Evolutionary conservation across 2,888 invertebrate genomes (phyloP).

Genomic region (Diabrotica balteata): DNA sequence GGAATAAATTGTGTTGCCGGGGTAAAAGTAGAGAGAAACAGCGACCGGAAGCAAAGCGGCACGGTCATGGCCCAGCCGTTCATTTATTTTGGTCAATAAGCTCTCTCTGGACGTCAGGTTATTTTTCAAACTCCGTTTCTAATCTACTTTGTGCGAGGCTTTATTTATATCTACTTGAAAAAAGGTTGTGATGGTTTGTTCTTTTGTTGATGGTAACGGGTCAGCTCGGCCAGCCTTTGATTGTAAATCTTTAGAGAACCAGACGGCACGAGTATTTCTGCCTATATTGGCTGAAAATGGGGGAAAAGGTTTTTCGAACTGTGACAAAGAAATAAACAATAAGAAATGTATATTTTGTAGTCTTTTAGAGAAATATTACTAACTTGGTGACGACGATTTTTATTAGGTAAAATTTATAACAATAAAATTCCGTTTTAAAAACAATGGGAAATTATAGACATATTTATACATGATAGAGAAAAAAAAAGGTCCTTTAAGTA

Average conservation of each 20-base stretch:
- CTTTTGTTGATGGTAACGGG: slow-evolving; percentile 24
- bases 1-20: slow-evolving; percentile 21
- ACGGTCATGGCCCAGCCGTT: slow-evolving; percentile 8
- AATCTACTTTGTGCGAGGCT: slow-evolving; percentile 29
- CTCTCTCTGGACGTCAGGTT: slow-evolving; percentile 28
- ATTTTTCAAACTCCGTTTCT: slow-evolving; percentile 30
- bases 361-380: too few species aligned
- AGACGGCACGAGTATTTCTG: slow-evolving; percentile 15
- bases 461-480: too few species aligned
- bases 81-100: slow-evolving; percentile 33
- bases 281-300: slow-evolving; percentile 20
- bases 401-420: too few species aligned
- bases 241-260: slow-evolving; percentile 21
- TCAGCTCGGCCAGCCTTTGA: slow-evolving; percentile 19
- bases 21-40: not conserved
- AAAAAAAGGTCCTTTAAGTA: too few species aligned
- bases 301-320: slow-evolving; percentile 15
- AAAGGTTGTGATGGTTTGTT: slow-evolving; percentile 31
- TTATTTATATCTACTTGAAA: slow-evolving; percentile 29
- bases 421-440: too few species aligned
- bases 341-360: slow-evolving; percentile 6
- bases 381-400: too few species aligned
- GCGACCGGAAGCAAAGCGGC: slow-evolving; percentile 12
- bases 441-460: too few species aligned
- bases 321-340: slow-evolving; percentile 21